Conservation (phyloP, 2,797 vertebrate species). For the Loriculus beryllinus region DNA sequence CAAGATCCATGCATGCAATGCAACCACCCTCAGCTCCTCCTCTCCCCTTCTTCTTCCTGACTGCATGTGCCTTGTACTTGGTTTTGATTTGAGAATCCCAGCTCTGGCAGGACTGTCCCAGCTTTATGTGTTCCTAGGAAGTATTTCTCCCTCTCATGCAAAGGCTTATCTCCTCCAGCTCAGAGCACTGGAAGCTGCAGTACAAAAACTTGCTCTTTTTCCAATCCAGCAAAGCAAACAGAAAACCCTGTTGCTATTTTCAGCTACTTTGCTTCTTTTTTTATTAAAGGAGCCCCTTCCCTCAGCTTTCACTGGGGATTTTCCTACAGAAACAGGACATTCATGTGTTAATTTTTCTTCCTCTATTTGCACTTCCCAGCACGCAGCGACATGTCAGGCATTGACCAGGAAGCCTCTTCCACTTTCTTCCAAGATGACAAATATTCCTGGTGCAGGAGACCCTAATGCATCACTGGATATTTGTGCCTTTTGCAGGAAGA, state of each 20-base stretch:
- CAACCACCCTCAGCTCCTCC: neutral
- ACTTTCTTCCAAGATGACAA: constrained; percentile 44
- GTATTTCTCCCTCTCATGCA: neutral
- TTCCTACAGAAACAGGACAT: constrained; percentile 50
- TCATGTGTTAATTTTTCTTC: constrained; percentile 67
- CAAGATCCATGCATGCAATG: neutral
- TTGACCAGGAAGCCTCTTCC: constrained; percentile 28
- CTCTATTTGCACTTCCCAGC: constrained; percentile 64
- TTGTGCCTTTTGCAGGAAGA: constrained; percentile 34
- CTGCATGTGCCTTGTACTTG: neutral
- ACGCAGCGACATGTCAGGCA: constrained; percentile 28
- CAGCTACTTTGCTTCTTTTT: neutral
- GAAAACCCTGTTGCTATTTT: neutral
- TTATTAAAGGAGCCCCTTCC: neutral
- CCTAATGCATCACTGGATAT: constrained; percentile 35
- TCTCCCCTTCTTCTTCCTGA: neutral
- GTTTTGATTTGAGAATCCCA: neutral
- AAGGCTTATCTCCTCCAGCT: neutral
- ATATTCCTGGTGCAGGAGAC: constrained; percentile 25
- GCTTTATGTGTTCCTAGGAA: neutral
- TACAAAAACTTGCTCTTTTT: neutral
- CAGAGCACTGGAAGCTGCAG: neutral
- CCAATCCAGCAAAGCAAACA: neutral
- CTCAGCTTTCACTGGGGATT: constrained; percentile 26
- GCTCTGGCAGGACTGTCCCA: neutral